Evolutionary conservation across 2,888 invertebrate species (phyloP).

Genomic region (Tryphoninae sp.): DNA sequence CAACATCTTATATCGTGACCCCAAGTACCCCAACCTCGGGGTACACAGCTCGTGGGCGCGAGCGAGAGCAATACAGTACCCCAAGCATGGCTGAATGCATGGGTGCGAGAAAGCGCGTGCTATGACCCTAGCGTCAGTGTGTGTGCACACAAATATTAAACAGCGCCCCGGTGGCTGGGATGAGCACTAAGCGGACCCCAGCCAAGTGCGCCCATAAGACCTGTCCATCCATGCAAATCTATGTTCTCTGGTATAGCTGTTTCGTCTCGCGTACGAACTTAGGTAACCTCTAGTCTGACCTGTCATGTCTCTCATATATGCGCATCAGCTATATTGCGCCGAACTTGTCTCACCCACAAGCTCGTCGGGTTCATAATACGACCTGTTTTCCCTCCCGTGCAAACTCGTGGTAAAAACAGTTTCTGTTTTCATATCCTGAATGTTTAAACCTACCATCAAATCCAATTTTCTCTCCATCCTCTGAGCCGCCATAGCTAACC

Average conservation of each 20-base stretch:
- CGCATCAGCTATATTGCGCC: constrained; percentile 15
- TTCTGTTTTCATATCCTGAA: background rate
- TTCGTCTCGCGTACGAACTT: constrained; percentile 20
- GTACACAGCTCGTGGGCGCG: too few species aligned
- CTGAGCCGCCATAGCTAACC: constrained; percentile 15
- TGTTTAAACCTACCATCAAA: constrained; percentile 6
- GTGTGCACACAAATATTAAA: too few species aligned
- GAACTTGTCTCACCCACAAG: constrained; percentile 25
- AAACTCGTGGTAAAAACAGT: background rate
- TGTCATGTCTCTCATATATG: constrained; percentile 30
- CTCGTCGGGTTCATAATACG: constrained; percentile 16
- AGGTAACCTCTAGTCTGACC: background rate
- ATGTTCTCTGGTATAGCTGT: background rate
- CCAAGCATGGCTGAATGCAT: too few species aligned
- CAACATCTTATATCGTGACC: too few species aligned
- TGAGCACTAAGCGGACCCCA: too few species aligned
- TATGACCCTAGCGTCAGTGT: too few species aligned
- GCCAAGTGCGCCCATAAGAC: too few species aligned
- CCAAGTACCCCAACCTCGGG: too few species aligned
- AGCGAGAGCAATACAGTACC: too few species aligned
- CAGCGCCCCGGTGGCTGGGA: too few species aligned
- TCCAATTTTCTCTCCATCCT: constrained; percentile 22
- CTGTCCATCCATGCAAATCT: too few species aligned
- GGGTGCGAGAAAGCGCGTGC: too few species aligned
- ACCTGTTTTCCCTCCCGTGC: constrained; percentile 4